A percentile compares a stretch with the other conserved stretches of the same genome.
phyloP scores from a whole-genome alignment of 2,888 invertebrate species.

The Chymomyza caudatula region DNA sequence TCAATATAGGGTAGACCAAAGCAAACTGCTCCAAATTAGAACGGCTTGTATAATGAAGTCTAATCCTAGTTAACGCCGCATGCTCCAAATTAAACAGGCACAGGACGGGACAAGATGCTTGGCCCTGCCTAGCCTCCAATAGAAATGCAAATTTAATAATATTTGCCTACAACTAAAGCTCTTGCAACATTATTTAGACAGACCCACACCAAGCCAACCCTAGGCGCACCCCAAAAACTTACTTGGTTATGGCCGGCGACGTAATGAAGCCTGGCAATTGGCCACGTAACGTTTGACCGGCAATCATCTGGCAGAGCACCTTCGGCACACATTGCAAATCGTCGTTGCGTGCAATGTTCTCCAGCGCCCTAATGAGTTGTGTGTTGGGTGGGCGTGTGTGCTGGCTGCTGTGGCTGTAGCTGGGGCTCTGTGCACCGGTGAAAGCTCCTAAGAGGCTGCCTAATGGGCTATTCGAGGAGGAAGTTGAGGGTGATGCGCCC shows the following conservation, averaged over 20 bases:
- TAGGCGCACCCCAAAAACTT: constrained; percentile 46
- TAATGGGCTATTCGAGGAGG: constrained; percentile 58
- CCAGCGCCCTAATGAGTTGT: constrained; percentile 79
- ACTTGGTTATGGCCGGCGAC: constrained; percentile 77
- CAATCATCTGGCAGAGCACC: constrained; percentile 87
- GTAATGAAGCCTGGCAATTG: constrained; percentile 76
- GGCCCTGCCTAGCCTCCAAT: constrained; percentile 14
- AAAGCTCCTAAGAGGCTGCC: constrained; percentile 74
- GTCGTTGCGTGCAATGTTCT: constrained; percentile 84
- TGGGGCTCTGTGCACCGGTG: constrained; percentile 41
- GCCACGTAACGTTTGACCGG: constrained; percentile 78
- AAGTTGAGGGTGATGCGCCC: constrained; percentile 25
- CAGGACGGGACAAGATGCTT: not conserved
- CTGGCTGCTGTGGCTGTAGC: constrained; percentile 21
- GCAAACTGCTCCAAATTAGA: constrained; percentile 7
- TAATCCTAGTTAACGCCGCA: constrained; percentile 63
- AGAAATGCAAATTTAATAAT: constrained; percentile 68
- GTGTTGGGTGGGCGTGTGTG: constrained; percentile 67
- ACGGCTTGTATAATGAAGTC: constrained; percentile 62
- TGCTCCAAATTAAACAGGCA: constrained; percentile 28
- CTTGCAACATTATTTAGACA: constrained; percentile 35
- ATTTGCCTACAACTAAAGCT: constrained; percentile 65
- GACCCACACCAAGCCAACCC: not conserved
- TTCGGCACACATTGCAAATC: constrained; percentile 89
- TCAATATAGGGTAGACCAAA: constrained; percentile 45